Conservation (phyloP, 1,140 invertebrate genomes). For the Dinothrombium tinctorium region DNA sequence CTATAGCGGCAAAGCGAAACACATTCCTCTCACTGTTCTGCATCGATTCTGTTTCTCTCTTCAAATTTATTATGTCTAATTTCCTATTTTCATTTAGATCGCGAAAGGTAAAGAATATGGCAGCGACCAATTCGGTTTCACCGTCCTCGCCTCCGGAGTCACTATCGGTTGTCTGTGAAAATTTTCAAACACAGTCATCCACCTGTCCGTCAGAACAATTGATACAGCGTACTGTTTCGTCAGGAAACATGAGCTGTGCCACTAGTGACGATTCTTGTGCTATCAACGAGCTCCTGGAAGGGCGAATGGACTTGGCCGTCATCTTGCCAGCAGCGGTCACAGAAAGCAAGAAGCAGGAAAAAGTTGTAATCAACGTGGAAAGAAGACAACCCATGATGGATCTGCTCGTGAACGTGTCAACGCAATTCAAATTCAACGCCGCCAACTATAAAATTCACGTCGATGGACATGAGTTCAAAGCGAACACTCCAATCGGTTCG, state of each 20-base stretch:
- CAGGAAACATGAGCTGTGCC: not conserved
- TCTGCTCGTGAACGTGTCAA: constrained; percentile 46
- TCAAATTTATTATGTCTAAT: too few species aligned
- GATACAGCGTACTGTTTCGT: too few species aligned
- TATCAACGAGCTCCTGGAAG: constrained; percentile 39
- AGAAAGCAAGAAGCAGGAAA: not conserved
- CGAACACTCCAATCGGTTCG: constrained; percentile 47
- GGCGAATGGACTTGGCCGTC: constrained; percentile 43
- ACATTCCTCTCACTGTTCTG: too few species aligned
- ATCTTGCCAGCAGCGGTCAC: constrained; percentile 35
- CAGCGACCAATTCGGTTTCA: too few species aligned
- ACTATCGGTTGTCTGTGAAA: too few species aligned
- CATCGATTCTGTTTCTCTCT: too few species aligned
- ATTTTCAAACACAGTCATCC: too few species aligned
- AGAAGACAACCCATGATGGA: constrained; percentile 52
- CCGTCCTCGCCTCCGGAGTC: too few species aligned
- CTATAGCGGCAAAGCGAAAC: too few species aligned
- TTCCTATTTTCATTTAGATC: too few species aligned
- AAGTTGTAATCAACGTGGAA: constrained; percentile 6
- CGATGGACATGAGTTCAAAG: constrained; percentile 39
- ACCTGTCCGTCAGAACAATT: too few species aligned
- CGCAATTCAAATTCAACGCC: constrained; percentile 29
- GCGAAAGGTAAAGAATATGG: too few species aligned
- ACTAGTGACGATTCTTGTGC: constrained; percentile 18
- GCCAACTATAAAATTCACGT: constrained; percentile 22